Evolutionary conservation across 2,888 invertebrate species (phyloP), one percentile per base, ranked within the genome.

Genomic region (Heteromyza rotundicornis): DNA sequence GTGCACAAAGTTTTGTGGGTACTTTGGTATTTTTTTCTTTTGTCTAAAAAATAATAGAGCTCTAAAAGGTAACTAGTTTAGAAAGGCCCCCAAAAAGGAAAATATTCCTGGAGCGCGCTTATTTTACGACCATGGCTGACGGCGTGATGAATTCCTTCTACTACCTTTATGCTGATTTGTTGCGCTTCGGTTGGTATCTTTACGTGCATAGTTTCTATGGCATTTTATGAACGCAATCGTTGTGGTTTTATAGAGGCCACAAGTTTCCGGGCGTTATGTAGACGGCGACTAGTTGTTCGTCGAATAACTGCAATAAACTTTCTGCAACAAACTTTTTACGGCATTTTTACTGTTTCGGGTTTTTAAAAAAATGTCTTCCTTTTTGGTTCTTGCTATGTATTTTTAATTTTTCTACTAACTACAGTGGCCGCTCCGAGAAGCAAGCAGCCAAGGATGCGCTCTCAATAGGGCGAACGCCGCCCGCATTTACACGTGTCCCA

Each of bases 401-500:
- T 59, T 44, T 22, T 44, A 20, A 19, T 23, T 56, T 7, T 44
- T 40, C n/a, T 12, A 32, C 55, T 66, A 64, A 66, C 68, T 62
- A 27, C 66, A 89, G 91, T 78, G 89, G 89, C 27, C 85, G 91
- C 67, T 89, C 89, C 7, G 87, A 87, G 74, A 87, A 87, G 69
- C 83, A 84, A 66, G 76, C 79, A 59, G 73, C 80, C 65, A 83
- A 82, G 78, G 83, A 83, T 79, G 82, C 80, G 27, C 77, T 82
- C 60, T 77, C 80, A 62, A 75, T 81, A 67, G 80, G 85, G 59
- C 82, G 88, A 57, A 88, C 89, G 56, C 91, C 90, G 63, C 91
- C 92, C 50, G 85, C 88, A 64, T 92, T 93, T 83, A 90, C 90
- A 59, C 86, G 93, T 69, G 90, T 91, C 12, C 92, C 92, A 50